Evolutionary conservation across 1,140 invertebrate genomes (phyloP).

Genomic region (Ridgeia piscesae): DNA sequence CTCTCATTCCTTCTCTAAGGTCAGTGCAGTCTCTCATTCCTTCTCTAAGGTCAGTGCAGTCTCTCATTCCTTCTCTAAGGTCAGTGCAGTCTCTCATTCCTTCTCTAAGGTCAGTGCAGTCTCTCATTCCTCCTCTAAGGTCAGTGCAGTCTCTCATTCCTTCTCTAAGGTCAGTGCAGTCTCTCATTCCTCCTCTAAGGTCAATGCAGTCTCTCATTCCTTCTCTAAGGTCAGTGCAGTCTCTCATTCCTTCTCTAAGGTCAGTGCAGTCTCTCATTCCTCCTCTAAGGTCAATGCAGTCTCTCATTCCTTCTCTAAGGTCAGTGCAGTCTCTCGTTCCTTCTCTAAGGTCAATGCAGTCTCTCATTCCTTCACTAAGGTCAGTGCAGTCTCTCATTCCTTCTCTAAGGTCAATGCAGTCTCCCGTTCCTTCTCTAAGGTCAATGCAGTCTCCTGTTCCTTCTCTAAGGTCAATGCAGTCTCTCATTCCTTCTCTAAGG

Average conservation of each 20-base stretch:
- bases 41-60: conserved; percentile 66
- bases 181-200: conserved; percentile 59
- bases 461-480: conserved; percentile 66
- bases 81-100: conserved; percentile 58
- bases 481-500: conserved; percentile 59
- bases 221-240: conserved; percentile 66
- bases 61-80: conserved; percentile 59
- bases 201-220: conserved; percentile 58
- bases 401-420: conserved; percentile 66
- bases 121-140: conserved; percentile 59
- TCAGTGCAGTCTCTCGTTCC: conserved; percentile 58
- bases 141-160: conserved; percentile 58
- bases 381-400: conserved; percentile 58
- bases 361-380: conserved; percentile 58
- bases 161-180: conserved; percentile 66
- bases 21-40: conserved; percentile 58
- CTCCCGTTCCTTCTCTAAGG: conserved; percentile 59
- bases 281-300: conserved; percentile 66
- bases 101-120: conserved; percentile 66
- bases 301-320: conserved; percentile 59
- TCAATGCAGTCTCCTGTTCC: conserved; percentile 58
- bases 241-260: conserved; percentile 59
- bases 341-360: conserved; percentile 66
- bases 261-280: conserved; percentile 58
- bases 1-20: conserved; percentile 59